Base-by-base conservation (phyloP, 2,797 vertebrate species). In the Ceryle rudis region DNA sequence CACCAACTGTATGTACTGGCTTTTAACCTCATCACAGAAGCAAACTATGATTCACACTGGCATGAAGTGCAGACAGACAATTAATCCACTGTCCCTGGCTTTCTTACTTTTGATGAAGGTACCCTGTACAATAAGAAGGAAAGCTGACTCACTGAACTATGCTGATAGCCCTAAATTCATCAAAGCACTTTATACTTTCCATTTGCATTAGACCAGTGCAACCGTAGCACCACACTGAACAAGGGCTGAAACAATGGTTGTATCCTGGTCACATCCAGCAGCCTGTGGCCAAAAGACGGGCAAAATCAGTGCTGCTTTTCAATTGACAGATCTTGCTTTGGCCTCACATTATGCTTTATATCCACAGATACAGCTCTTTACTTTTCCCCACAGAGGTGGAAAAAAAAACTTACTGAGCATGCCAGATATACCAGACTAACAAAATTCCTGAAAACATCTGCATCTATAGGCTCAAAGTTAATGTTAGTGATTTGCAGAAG, bases 21-120 rank as follows among this genome's bases (percentile, higher is more conserved):
- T 94, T 89, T 83, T 93, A 87, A 93, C 83, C 81, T 91, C 60
- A 65, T 70, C 81, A 85, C 86, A 26, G 22, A 29, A 31, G 51
- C 31, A 89, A 73, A 75, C 64, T 25, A 46, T 71, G 71, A 74
- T 86, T 93, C 72, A 60, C 51, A 3, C 31, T 39, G 71, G 18
- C 78, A n/a, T 1, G 20, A 26, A 44, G 62, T 44, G 78, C 88
- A 83, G 31, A 35, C 64, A 90, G 75, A 37, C 25, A 62, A 72
- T 74, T 78, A 85, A 94, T 70, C 60, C 66, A 35, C 69, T 78
- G 49, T 66, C 84, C 75, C 77, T 33, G 72, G 57, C 57, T 29
- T 61, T 67, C 61, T 39, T 65, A 9, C 20, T 37, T 42, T 66
- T 66, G 88, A 88, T 57, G 26, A 60, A 64, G 52, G 81, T 41